These are phyloP conservation scores for Allolobophora icterica DNA, from an alignment of 2,888 invertebrate species.

Conservation along the genomic window DNA sequence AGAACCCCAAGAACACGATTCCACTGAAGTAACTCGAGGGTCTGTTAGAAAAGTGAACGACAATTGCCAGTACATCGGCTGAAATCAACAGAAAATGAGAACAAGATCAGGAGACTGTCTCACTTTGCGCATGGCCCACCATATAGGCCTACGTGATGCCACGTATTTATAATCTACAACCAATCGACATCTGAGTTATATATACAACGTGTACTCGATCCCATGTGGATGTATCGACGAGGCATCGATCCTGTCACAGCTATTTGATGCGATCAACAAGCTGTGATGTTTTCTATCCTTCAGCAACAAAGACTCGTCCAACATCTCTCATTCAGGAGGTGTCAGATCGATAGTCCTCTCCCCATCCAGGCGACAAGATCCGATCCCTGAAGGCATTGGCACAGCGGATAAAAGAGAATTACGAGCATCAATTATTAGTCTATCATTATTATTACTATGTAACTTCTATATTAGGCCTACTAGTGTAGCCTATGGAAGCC, in stretches of 20 bases:
- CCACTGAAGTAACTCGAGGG: neutral
- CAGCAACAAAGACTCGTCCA: neutral
- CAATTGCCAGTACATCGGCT: neutral
- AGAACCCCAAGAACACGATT: neutral
- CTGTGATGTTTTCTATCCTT: neutral
- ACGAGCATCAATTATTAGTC: too few species aligned
- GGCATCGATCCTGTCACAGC: conserved; percentile 3
- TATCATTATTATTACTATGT: too few species aligned
- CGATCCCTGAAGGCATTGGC: neutral
- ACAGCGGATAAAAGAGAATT: neutral
- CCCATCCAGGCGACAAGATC: neutral
- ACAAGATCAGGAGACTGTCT: neutral
- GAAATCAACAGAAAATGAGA: neutral
- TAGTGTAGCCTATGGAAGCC: too few species aligned
- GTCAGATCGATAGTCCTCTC: neutral
- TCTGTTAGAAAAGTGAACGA: neutral
- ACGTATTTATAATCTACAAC: neutral
- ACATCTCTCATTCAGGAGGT: neutral
- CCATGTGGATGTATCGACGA: neutral
- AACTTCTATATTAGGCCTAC: too few species aligned
- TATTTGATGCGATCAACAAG: neutral
- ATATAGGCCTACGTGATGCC: neutral
- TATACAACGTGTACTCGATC: too few species aligned
- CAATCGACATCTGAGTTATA: neutral
- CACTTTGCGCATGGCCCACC: neutral